These are phyloP conservation scores for Leucozona laternaria DNA, from an alignment of 2,888 invertebrate genomes.

Conservation along the genomic window DNA sequence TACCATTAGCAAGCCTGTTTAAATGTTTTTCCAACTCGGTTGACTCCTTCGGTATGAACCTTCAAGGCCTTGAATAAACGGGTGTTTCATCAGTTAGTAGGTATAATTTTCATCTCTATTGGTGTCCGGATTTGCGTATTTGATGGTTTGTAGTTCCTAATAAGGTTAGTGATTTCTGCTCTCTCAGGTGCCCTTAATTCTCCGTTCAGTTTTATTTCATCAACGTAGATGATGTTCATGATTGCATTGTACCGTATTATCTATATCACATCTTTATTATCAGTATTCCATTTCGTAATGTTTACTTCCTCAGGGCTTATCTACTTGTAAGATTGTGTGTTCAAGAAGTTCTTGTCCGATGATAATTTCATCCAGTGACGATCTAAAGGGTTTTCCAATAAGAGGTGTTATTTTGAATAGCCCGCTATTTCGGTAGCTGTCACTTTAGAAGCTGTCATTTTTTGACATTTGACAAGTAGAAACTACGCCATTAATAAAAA, in stretches of 20 bases:
- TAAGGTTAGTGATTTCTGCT: neutral
- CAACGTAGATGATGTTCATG: neutral
- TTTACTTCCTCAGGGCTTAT: neutral
- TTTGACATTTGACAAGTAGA: too few relatives aligned
- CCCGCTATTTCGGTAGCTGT: too few relatives aligned
- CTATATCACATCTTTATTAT: neutral
- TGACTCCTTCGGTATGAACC: neutral
- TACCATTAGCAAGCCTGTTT: slow-evolving; percentile 1
- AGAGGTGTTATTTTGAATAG: too few relatives aligned
- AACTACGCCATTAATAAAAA: too few relatives aligned
- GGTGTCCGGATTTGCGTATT: neutral
- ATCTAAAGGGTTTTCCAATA: too few relatives aligned
- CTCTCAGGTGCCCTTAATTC: neutral
- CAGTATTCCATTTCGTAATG: neutral
- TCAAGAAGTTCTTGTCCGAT: neutral
- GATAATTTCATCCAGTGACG: neutral
- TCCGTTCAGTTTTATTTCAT: neutral
- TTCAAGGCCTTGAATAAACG: neutral
- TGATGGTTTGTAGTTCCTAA: neutral
- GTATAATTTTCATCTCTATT: neutral
- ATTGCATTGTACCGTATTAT: too few relatives aligned
- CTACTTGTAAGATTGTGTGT: neutral
- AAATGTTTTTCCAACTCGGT: neutral
- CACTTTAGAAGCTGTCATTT: too few relatives aligned
- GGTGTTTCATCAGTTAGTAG: neutral